Conservation (phyloP, 2,888 invertebrate genomes). For the Aphidoletes aphidimyza region DNA sequence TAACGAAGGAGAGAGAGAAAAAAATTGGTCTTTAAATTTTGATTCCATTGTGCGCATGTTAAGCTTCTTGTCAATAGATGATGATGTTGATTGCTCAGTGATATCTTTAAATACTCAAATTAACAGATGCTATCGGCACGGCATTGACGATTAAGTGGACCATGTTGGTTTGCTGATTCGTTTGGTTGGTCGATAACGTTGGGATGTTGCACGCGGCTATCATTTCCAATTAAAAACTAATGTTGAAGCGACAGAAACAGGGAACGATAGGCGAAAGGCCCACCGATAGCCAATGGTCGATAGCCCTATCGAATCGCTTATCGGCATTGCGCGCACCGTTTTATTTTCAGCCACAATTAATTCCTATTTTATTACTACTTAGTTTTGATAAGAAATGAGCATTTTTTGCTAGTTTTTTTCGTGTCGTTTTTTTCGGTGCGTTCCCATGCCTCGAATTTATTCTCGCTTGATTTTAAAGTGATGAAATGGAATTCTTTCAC, state of each 20-base stretch:
- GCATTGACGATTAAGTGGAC: constrained; percentile 15
- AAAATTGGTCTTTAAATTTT: constrained; percentile 43
- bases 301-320: not conserved
- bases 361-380: not conserved
- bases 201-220: too few species aligned
- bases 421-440: not conserved
- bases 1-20: not conserved
- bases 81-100: constrained; percentile 36
- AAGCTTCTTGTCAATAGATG: constrained; percentile 44
- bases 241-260: not conserved
- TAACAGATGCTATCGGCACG: constrained; percentile 52
- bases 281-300: too few species aligned
- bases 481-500: not conserved
- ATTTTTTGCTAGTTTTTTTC: too few species aligned
- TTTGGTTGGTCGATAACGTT: too few species aligned
- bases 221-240: constrained; percentile 11
- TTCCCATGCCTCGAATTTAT: not conserved
- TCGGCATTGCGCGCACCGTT: not conserved
- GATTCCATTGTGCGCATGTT: constrained; percentile 44
- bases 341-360: not conserved
- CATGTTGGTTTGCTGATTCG: not conserved
- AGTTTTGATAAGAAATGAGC: not conserved
- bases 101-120: constrained; percentile 46
- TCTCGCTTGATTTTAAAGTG: not conserved
- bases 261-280: too few species aligned